A percentile compares a stretch with the other conserved stretches of the same genome.
phyloP scores from a whole-genome alignment of 2,888 invertebrate genomes.

The Trachelus stipa region DNA sequence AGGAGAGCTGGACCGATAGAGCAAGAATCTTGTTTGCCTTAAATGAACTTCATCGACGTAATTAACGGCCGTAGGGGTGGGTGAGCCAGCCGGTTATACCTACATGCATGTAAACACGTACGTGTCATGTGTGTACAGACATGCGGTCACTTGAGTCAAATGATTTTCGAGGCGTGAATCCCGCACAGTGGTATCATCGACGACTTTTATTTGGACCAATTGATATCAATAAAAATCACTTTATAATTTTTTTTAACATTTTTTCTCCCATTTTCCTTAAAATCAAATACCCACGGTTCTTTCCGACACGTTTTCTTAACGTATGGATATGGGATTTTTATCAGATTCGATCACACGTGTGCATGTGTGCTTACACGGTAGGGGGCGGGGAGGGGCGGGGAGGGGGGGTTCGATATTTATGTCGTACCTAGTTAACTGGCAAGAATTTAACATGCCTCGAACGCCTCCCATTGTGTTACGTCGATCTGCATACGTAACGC shows the following conservation, averaged over 20 bases:
- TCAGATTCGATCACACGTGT: neutral
- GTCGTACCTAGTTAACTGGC: neutral
- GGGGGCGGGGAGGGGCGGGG: neutral
- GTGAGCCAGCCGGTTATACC: conserved; percentile 10
- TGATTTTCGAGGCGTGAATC: neutral
- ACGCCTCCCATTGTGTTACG: conserved; percentile 24
- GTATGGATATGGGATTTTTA: neutral
- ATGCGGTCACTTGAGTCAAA: neutral
- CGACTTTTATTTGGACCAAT: neutral
- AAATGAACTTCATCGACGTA: conserved; percentile 50
- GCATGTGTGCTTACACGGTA: neutral
- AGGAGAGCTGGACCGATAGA: conserved; percentile 31
- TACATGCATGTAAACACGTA: neutral
- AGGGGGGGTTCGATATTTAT: neutral
- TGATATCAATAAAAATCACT: neutral
- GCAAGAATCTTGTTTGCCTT: conserved; percentile 49
- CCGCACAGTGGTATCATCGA: neutral
- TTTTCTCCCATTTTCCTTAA: neutral
- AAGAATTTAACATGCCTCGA: conserved; percentile 20
- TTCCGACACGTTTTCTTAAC: neutral
- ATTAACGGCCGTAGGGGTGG: conserved; percentile 42
- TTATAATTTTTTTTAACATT: neutral
- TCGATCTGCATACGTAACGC: conserved; percentile 23
- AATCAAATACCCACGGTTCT: no score
- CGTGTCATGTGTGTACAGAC: neutral